phyloP scores from a whole-genome alignment of 2,113 vertebrate species.

The Terrapene triunguis region DNA sequence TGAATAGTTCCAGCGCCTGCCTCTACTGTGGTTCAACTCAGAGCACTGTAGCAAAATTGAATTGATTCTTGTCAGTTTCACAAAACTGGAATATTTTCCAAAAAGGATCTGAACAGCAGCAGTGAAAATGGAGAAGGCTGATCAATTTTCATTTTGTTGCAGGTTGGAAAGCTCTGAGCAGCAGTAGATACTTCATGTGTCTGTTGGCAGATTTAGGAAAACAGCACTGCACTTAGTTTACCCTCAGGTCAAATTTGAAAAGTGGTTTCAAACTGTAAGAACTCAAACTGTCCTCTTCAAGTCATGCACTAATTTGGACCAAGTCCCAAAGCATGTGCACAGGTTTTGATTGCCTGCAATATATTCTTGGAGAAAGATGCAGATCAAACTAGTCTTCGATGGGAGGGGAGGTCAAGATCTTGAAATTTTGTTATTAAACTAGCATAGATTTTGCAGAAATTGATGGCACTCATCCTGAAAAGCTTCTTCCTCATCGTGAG shows the following conservation, averaged over 20 bases:
- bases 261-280: neutral
- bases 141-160: too few species aligned
- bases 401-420: conserved; percentile 6
- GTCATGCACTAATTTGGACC: neutral
- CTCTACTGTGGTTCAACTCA: neutral
- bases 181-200: too few species aligned
- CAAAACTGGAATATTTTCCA: too few species aligned
- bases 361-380: neutral
- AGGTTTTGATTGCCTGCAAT: neutral
- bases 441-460: conserved; percentile 19
- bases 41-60: neutral
- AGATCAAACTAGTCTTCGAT: neutral
- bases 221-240: neutral
- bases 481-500: neutral
- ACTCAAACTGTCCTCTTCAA: neutral
- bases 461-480: neutral
- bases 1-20: neutral
- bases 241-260: neutral
- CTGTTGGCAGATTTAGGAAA: neutral
- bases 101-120: too few species aligned
- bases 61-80: too few species aligned
- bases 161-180: too few species aligned
- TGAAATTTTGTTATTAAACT: conserved; percentile 4
- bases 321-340: neutral
- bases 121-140: too few species aligned